phyloP scores from a whole-genome alignment of 2,113 vertebrate genomes.

The Ploceus nigricollis region DNA sequence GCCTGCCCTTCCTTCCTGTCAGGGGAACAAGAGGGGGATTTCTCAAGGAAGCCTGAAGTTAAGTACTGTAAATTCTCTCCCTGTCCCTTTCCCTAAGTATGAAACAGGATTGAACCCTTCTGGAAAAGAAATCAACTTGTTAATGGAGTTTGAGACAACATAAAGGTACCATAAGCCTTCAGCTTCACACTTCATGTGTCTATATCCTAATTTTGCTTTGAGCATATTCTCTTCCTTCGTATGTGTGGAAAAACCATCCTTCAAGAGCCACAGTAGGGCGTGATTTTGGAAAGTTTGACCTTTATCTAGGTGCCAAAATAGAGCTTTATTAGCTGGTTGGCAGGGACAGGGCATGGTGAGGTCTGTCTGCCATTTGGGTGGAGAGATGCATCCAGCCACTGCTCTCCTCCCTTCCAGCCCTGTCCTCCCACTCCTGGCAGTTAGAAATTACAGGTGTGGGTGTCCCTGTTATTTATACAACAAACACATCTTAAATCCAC shows the following conservation, averaged over 20 bases:
- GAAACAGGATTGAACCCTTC: background rate
- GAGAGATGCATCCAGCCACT: rapidly evolving
- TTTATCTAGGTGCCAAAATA: background rate
- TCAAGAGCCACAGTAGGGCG: rapidly evolving
- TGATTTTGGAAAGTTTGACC: background rate
- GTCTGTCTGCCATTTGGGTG: background rate
- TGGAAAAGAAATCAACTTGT: background rate
- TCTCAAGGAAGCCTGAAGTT: background rate
- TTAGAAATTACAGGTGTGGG: background rate
- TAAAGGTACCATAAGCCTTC: background rate
- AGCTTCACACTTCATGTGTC: background rate
- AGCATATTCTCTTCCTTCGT: background rate
- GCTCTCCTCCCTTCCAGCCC: background rate
- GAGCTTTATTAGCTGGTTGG: background rate
- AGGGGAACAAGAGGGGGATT: background rate
- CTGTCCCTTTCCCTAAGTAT: background rate
- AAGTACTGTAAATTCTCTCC: background rate
- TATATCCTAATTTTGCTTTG: background rate
- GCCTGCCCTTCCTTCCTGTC: background rate
- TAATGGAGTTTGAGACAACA: background rate
- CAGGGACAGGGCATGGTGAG: background rate
- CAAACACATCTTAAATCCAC: background rate
- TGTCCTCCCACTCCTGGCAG: background rate
- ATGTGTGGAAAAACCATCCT: background rate
- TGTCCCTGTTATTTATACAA: background rate